Conservation (phyloP, 2,113 vertebrate genomes). For the Coregonus clupeaformis region DNA sequence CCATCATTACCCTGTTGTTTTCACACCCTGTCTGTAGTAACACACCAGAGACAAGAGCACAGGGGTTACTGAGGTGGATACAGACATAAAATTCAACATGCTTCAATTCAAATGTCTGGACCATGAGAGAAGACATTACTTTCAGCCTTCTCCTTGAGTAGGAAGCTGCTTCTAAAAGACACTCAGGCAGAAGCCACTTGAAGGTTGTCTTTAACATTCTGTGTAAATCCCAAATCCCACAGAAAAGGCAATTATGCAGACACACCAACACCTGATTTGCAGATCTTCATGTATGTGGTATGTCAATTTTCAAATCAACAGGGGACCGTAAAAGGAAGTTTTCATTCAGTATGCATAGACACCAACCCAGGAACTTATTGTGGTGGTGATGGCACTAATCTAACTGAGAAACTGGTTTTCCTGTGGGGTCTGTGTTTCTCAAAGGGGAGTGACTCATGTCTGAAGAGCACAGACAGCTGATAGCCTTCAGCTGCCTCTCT, state of each 20-base stretch:
- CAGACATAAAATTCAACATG: neutral
- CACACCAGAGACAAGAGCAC: slow-evolving; percentile 9
- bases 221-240: neutral
- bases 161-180: neutral
- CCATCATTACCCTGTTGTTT: slow-evolving; percentile 27
- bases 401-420: slow-evolving; percentile 43
- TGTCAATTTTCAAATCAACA: slow-evolving; percentile 3
- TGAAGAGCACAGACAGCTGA: slow-evolving; percentile 39
- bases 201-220: slow-evolving; percentile 3
- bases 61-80: neutral
- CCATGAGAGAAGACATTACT: neutral
- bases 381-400: slow-evolving; percentile 29
- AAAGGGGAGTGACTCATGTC: slow-evolving; percentile 43
- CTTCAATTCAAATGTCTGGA: slow-evolving; percentile 4
- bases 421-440: slow-evolving; percentile 45
- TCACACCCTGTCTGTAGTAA: slow-evolving; percentile 23
- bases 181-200: neutral
- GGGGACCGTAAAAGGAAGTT: neutral
- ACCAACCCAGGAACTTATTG: neutral
- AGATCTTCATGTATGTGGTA: neutral
- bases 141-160: neutral
- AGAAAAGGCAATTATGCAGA: neutral
- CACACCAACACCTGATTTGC: slow-evolving; percentile 15
- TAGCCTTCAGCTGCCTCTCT: slow-evolving; percentile 38
- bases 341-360: neutral